Evolutionary conservation across 2,113 vertebrate species (phyloP).

Genomic region (Grallaria varia): DNA sequence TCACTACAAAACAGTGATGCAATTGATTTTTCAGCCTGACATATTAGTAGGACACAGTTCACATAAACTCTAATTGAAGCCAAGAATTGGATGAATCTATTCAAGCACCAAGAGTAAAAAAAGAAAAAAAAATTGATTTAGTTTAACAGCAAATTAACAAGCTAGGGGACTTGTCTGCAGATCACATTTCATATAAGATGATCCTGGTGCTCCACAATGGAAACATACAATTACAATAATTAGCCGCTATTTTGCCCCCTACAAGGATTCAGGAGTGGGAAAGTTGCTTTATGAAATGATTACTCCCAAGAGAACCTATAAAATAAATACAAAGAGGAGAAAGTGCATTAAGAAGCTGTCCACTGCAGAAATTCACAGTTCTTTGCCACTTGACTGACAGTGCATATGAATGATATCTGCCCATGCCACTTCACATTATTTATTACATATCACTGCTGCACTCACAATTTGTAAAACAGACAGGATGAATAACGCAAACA

Average conservation of each 20-base stretch:
- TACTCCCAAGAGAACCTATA: background rate
- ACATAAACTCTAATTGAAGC: constrained; percentile 36
- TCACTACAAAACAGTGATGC: constrained; percentile 20
- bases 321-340: background rate
- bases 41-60: constrained; percentile 23
- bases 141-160: constrained; percentile 42
- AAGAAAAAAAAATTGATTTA: constrained; percentile 53
- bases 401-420: background rate
- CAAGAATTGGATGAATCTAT: constrained; percentile 9
- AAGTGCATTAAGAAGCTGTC: background rate
- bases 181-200: constrained; percentile 48
- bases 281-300: constrained; percentile 16
- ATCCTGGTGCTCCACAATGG: background rate
- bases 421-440: background rate
- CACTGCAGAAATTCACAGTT: background rate
- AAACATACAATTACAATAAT: constrained; percentile 41
- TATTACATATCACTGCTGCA: background rate
- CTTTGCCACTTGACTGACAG: background rate
- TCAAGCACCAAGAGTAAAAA: constrained; percentile 39
- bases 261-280: background rate
- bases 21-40: constrained; percentile 63
- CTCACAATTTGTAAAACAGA: background rate
- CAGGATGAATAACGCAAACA: background rate
- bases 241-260: constrained; percentile 31
- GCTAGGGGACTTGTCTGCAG: background rate